phyloP scores from a whole-genome alignment of 2,797 vertebrate species.

The Meriones psammophilus region DNA sequence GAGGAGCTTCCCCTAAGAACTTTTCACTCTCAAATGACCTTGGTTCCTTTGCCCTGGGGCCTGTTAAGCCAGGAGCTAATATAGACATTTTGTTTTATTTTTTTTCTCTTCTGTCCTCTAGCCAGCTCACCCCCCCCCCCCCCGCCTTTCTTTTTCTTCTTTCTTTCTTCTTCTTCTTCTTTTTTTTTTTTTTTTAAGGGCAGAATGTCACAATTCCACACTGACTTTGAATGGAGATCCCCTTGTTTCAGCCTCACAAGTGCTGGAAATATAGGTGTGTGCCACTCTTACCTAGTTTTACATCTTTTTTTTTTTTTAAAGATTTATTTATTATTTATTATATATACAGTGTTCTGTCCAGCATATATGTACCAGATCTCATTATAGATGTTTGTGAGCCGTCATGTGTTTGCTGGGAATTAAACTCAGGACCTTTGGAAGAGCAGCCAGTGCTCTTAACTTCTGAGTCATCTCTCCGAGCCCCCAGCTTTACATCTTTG shows the following conservation, averaged over 20 bases:
- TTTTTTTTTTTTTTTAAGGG: not conserved
- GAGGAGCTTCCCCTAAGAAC: constrained; percentile 17
- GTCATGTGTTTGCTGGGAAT: no score
- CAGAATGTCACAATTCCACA: not conserved
- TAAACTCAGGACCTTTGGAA: no score
- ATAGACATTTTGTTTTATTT: not conserved
- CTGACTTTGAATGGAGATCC: not conserved
- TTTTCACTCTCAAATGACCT: not conserved
- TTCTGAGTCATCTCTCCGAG: no score
- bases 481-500: not conserved
- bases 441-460: no score
- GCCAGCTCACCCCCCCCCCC: not conserved
- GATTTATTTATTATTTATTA: no score
- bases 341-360: no score
- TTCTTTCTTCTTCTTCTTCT: no score
- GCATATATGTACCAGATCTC: no score
- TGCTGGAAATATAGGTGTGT: not conserved
- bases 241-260: not conserved
- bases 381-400: no score
- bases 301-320: no score
- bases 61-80: not conserved
- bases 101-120: not conserved
- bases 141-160: no score
- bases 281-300: not conserved
- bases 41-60: constrained; percentile 22